A percentile compares a stretch with the other conserved stretches of the same genome.
phyloP scores from a whole-genome alignment of 2,888 invertebrate species.

The Cephus pygmeus region DNA sequence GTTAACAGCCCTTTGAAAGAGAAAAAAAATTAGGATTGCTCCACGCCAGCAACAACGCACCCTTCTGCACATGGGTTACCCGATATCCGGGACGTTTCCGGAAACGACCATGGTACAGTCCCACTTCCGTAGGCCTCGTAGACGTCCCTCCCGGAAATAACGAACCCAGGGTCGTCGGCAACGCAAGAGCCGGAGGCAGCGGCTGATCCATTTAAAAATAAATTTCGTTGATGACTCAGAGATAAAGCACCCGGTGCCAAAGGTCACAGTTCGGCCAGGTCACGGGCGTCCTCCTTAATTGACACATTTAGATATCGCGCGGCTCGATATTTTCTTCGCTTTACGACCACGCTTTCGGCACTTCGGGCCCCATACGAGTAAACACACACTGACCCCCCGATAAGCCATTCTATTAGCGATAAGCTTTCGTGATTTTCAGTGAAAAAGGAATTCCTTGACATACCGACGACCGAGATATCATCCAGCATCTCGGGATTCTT shows the following conservation, averaged over 20 bases:
- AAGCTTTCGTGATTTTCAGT: not conserved
- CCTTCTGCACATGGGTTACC: constrained; percentile 27
- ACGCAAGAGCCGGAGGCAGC: not conserved
- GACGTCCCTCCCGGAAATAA: not conserved
- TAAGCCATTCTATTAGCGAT: not conserved
- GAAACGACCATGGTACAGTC: not conserved
- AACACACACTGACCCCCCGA: not conserved
- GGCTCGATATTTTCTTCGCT: constrained; percentile 10
- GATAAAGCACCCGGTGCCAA: constrained; percentile 4
- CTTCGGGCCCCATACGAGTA: not conserved
- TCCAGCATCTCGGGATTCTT: not conserved
- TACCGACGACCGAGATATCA: not conserved
- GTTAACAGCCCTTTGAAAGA: constrained; percentile 49
- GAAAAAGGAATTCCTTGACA: not conserved
- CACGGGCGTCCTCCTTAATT: constrained; percentile 34
- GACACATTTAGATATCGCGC: constrained; percentile 36
- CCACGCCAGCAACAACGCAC: constrained; percentile 19
- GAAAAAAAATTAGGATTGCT: not conserved
- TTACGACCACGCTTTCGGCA: not conserved
- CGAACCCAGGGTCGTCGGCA: not conserved
- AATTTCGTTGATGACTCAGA: constrained; percentile 18
- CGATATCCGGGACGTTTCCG: not conserved
- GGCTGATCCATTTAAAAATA: constrained; percentile 24
- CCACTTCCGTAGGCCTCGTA: not conserved
- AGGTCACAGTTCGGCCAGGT: constrained; percentile 34